Conservation (phyloP, 1,140 invertebrate species). For the Diorhabda elongata region DNA sequence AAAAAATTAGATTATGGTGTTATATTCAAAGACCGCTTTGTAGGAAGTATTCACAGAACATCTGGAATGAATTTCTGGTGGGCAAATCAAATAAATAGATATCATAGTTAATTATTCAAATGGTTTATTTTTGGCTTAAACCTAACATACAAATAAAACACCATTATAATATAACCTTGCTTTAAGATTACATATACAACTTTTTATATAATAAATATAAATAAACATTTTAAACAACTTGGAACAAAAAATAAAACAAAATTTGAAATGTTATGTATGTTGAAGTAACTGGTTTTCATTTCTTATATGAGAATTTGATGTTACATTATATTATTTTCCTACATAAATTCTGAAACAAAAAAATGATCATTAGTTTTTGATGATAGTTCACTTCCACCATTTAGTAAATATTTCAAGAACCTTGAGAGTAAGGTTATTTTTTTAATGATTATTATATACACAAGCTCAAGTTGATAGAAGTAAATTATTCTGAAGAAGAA, state of each 20-base stretch:
- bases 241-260: constrained; percentile 25
- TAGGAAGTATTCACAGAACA: too few relatives aligned
- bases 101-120: not conserved
- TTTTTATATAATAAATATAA: constrained; percentile 31
- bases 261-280: constrained; percentile 7
- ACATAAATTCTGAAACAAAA: not conserved
- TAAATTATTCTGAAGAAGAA: too few relatives aligned
- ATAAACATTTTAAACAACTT: constrained; percentile 17
- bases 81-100: too few relatives aligned
- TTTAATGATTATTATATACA: too few relatives aligned
- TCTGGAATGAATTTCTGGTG: too few relatives aligned
- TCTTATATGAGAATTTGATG: constrained; percentile 14
- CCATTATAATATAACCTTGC: constrained; percentile 17
- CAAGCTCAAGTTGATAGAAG: too few relatives aligned
- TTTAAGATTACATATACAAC: constrained; percentile 33
- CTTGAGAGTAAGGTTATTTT: too few relatives aligned
- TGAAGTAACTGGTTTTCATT: constrained; percentile 6
- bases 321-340: not conserved
- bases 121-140: constrained; percentile 17
- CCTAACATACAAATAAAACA: constrained; percentile 24
- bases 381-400: too few relatives aligned
- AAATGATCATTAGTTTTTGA: not conserved
- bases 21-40: too few relatives aligned
- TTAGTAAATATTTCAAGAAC: too few relatives aligned
- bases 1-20: too few relatives aligned